These are phyloP conservation scores for Leucophenga varia DNA, from an alignment of 1,140 invertebrate species.

Conservation along the genomic window DNA sequence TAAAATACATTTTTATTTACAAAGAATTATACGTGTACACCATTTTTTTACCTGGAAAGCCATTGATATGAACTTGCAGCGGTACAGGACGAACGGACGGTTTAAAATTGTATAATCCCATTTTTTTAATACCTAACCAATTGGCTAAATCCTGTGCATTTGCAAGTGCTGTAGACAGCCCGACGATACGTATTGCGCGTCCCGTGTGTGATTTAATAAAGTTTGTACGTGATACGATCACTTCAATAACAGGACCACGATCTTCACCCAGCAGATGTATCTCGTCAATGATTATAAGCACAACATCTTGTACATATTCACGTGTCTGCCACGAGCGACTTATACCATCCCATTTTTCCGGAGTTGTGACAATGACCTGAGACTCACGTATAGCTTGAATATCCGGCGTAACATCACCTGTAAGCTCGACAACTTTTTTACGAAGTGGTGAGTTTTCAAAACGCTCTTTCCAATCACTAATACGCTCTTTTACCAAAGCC, in stretches of 20 bases:
- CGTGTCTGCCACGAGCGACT: conserved; percentile 96
- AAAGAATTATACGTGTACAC: not conserved
- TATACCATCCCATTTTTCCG: conserved; percentile 99
- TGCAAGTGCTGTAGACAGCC: conserved; percentile 95
- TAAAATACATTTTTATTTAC: not conserved
- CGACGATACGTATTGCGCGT: conserved; percentile 80
- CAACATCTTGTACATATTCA: conserved; percentile 90
- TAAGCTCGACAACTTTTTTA: conserved; percentile 92
- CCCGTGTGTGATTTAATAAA: conserved; percentile 88
- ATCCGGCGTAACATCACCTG: conserved; percentile 95
- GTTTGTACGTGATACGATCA: conserved; percentile 85
- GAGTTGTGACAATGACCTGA: conserved; percentile 96
- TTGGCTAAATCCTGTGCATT: conserved; percentile 96
- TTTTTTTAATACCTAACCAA: conserved; percentile 89
- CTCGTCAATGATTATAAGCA: conserved; percentile 96
- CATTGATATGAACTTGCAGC: conserved; percentile 89
- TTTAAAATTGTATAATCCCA: conserved; percentile 97
- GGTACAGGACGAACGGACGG: conserved; percentile 97
- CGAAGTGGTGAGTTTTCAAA: conserved; percentile 72
- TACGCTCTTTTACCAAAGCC: conserved; percentile 93
- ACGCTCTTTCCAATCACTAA: conserved; percentile 94
- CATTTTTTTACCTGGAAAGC: conserved; percentile 64
- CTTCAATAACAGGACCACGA: conserved; percentile 81
- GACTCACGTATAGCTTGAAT: conserved; percentile 79
- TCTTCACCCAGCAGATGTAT: conserved; percentile 95